phyloP scores from a whole-genome alignment of 2,888 invertebrate genomes.

The Trissoscelio sp. region DNA sequence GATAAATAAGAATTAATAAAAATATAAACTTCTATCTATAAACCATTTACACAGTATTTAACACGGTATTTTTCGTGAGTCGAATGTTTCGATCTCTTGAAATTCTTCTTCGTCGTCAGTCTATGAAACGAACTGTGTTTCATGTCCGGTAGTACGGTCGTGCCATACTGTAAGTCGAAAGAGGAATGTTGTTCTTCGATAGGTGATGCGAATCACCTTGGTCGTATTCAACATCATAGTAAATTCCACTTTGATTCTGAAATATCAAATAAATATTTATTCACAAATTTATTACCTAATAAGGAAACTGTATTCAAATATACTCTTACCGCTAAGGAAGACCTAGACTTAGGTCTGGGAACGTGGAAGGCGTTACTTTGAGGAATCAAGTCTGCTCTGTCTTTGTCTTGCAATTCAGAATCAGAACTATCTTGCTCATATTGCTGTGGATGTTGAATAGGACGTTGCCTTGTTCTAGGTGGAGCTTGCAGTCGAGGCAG shows the following conservation, averaged over 20 bases:
- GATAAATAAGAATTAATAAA: slow-evolving; percentile 64
- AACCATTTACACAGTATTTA: slow-evolving; percentile 60
- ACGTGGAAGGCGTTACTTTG: slow-evolving; percentile 89
- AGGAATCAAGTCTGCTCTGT: slow-evolving; percentile 89
- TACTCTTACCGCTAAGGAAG: slow-evolving; percentile 86
- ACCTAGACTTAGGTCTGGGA: slow-evolving; percentile 92
- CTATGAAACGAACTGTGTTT: slow-evolving; percentile 68
- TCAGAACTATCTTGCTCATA: slow-evolving; percentile 82
- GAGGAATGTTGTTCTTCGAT: slow-evolving; percentile 87
- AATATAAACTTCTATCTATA: slow-evolving; percentile 64
- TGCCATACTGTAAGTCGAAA: slow-evolving; percentile 93
- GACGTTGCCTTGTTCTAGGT: slow-evolving; percentile 75
- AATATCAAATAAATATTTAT: slow-evolving; percentile 74
- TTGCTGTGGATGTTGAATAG: slow-evolving; percentile 71
- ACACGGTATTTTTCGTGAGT: slow-evolving; percentile 37
- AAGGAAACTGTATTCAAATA: too few species aligned
- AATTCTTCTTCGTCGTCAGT: slow-evolving; percentile 17
- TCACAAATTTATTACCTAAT: not conserved
- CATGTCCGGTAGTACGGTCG: slow-evolving; percentile 87
- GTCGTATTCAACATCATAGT: slow-evolving; percentile 95
- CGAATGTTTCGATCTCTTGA: slow-evolving; percentile 17
- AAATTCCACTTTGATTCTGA: slow-evolving; percentile 95
- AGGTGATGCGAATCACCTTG: slow-evolving; percentile 85
- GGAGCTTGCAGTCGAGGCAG: slow-evolving; percentile 86
- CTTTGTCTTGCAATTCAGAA: slow-evolving; percentile 85